phyloP scores from a whole-genome alignment of 2,797 vertebrate genomes.

The Sitta carolinensis region DNA sequence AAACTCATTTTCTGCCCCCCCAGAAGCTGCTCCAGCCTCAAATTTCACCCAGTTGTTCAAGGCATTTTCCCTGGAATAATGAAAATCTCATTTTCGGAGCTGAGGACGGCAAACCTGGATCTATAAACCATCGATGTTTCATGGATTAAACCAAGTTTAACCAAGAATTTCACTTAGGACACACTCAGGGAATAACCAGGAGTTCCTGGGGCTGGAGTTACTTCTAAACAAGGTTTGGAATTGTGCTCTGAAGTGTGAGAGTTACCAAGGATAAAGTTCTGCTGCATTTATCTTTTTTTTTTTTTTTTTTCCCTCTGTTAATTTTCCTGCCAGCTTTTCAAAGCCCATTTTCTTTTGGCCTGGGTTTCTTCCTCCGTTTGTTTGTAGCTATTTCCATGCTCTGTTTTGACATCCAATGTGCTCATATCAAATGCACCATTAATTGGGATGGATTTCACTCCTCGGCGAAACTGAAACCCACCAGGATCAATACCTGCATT shows the following conservation, averaged over 20 bases:
- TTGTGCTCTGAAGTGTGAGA: background rate
- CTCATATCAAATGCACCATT: background rate
- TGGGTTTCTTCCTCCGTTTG: background rate
- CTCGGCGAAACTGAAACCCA: background rate
- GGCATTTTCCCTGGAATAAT: background rate
- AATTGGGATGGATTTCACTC: background rate
- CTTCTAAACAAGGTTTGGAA: background rate
- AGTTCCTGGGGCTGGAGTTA: background rate
- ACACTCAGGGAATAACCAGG: background rate
- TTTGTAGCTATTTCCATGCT: background rate
- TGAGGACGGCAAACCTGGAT: background rate
- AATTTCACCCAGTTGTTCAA: background rate
- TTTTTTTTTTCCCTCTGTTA: background rate
- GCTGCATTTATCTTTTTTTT: background rate
- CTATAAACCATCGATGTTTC: background rate
- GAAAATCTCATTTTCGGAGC: background rate
- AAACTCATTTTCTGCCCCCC: constrained; percentile 11
- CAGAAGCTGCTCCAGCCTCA: background rate
- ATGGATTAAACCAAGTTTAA: background rate
- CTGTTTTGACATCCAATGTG: background rate
- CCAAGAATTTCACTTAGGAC: background rate
- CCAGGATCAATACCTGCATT: background rate
- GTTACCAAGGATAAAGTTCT: constrained; percentile 6
- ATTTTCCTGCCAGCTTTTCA: background rate
- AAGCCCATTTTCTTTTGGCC: background rate